Evolutionary conservation across 2,113 vertebrate genomes (phyloP), one percentile per base, ranked within the genome.

Genomic region (Laticauda laticaudata): DNA sequence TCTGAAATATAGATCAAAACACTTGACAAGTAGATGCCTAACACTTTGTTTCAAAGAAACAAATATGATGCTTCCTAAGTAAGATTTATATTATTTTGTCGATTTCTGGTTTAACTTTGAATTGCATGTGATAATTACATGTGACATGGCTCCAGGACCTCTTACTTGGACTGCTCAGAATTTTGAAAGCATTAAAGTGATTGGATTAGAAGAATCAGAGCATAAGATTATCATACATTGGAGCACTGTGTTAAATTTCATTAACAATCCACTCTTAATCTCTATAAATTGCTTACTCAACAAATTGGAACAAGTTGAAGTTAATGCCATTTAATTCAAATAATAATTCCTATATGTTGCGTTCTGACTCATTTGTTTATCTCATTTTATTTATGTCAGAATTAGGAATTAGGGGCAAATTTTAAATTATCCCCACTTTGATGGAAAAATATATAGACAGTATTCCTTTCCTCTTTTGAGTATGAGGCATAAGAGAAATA

Each of bases 1-100:
- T 85, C 88, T 94, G 75, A 92, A 88, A 91, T 87, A 88, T 57
- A 87, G 54, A 43, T 81, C 18, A 81, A 43, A 81, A 39, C 3
- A 43, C n/a, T 59, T 75, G 69, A 75, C 69, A 81, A 81, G 15
- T 39, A 81, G 1, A 43, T 81, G 20, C 34, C 75, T 81, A 81
- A 81, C 34, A 21, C 34, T 81, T 43, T 3, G 75, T 21, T 43
- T 43, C 75, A 43, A 43, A 21, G 6, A 8, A 81, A 39, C 2
- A 1, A 43, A 81, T 9, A 43, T 81, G 21, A 9, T 43, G 34
- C 75, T 81, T 81, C 75, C 34, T 21, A 43, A 43, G 18, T 34
- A 81, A 43, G 34, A 39, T 21, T 81, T 21, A 3, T 3, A 43
- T 43, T 43, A 81, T 81, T 81, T 81, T 81, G 75, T 81, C 43